phyloP scores from a whole-genome alignment of 2,888 invertebrate genomes.

The Pristionchus arcanus region DNA sequence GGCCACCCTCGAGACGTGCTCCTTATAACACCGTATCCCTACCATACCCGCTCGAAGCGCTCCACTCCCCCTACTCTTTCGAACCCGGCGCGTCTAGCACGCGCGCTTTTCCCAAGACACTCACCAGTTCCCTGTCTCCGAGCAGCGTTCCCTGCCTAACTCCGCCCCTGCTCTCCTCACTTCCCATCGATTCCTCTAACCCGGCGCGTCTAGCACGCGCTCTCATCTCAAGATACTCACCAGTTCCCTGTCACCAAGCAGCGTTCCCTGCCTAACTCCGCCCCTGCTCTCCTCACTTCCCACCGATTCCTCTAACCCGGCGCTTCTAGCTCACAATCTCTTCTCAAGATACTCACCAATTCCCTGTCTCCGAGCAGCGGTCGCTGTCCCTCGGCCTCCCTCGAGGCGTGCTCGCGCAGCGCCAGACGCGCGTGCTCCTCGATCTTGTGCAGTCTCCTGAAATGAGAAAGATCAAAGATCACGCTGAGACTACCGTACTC shows the following conservation, averaged over 20 bases:
- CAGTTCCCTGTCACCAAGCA: conserved; percentile 11
- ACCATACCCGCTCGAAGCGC: too few relatives aligned
- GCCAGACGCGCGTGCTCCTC: conserved; percentile 32
- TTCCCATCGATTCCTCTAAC: too few relatives aligned
- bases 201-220: too few relatives aligned
- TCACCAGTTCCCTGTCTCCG: conserved; percentile 17
- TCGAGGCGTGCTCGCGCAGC: neutral
- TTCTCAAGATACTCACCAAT: neutral
- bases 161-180: neutral
- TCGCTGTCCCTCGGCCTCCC: neutral
- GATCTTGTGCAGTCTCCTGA: conserved; percentile 52
- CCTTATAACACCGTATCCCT: too few relatives aligned
- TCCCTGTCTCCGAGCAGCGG: conserved; percentile 37
- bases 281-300: too few relatives aligned
- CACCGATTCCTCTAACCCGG: too few relatives aligned
- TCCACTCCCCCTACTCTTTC: too few relatives aligned
- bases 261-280: neutral
- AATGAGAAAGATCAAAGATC: conserved; percentile 12
- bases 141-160: conserved; percentile 1
- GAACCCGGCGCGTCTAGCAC: neutral
- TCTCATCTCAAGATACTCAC: too few relatives aligned
- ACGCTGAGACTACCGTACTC: too few relatives aligned
- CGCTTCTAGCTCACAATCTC: neutral
- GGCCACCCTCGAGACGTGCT: too few relatives aligned
- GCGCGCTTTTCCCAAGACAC: too few relatives aligned